A percentile compares a stretch with the other conserved stretches of the same genome.
Conservation (phyloP, 2,797 vertebrate genomes). For the Anguilla anguilla region DNA sequence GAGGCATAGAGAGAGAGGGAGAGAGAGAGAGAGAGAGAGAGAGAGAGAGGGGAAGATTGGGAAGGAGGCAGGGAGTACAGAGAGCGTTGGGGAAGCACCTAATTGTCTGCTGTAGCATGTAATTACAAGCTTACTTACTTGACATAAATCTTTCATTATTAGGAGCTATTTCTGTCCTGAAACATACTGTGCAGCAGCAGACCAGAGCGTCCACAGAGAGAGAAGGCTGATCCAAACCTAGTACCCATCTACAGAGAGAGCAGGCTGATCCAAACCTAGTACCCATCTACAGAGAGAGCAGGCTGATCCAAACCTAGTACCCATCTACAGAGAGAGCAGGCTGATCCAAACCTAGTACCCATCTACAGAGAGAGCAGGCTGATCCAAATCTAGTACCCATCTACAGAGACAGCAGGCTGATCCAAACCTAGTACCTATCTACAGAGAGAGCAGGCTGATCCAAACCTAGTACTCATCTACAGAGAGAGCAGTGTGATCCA, state of each 20-base stretch:
- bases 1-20: neutral
- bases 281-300: neutral
- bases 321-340: slow-evolving; percentile 39
- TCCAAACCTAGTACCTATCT: neutral
- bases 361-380: neutral
- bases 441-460: neutral
- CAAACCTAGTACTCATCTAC: too few relatives aligned
- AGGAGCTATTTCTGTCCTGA: slow-evolving; percentile 72
- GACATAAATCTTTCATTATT: slow-evolving; percentile 81
- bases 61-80: slow-evolving; percentile 42
- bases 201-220: slow-evolving; percentile 39
- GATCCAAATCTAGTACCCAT: neutral
- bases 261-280: neutral
- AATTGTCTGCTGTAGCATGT: slow-evolving; percentile 80
- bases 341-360: slow-evolving; percentile 18
- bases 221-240: slow-evolving; percentile 34
- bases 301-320: neutral
- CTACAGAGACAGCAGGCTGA: neutral
- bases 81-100: slow-evolving; percentile 68
- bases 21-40: slow-evolving; percentile 27
- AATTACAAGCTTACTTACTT: slow-evolving; percentile 79
- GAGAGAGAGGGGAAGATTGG: neutral
- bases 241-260: neutral
- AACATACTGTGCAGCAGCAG: slow-evolving; percentile 39
- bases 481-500: neutral